Conservation (phyloP, 2,113 vertebrate species). For the Ammodytes dubius region DNA sequence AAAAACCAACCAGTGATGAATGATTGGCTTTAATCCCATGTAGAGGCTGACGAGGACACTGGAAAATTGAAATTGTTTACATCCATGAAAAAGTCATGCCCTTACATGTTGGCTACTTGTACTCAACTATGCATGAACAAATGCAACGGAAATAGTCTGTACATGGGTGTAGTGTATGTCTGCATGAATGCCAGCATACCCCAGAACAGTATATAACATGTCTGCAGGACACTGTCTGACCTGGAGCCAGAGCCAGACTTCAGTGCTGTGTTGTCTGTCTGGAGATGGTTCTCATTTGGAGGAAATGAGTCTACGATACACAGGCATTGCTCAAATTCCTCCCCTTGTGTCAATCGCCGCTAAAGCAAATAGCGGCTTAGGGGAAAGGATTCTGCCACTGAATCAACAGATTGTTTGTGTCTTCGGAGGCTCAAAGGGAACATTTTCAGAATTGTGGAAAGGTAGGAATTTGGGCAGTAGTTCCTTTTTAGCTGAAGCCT, state of each 20-base stretch:
- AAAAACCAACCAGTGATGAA: conserved; percentile 36
- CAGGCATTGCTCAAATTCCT: conserved; percentile 81
- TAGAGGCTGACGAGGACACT: conserved; percentile 21
- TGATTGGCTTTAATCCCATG: conserved; percentile 10
- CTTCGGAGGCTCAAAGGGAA: conserved; percentile 64
- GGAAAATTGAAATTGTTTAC: conserved; percentile 40
- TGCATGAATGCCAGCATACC: not conserved
- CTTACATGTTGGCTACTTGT: conserved; percentile 20
- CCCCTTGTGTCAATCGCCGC: conserved; percentile 74
- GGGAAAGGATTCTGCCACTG: conserved; percentile 66
- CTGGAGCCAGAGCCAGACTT: conserved; percentile 43
- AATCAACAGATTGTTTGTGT: conserved; percentile 78
- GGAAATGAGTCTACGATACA: conserved; percentile 73
- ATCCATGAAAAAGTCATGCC: conserved; percentile 29
- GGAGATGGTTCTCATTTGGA: conserved; percentile 57
- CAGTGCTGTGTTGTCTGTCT: conserved; percentile 58
- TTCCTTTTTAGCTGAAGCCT: conserved; percentile 22
- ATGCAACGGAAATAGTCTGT: not conserved
- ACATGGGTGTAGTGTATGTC: not conserved
- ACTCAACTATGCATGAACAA: conserved; percentile 1
- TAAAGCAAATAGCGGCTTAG: conserved; percentile 79
- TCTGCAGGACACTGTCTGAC: conserved; percentile 71
- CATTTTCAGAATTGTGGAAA: conserved; percentile 68
- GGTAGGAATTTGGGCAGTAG: conserved; percentile 58
- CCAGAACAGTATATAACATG: conserved; percentile 20